Conservation (phyloP, 2,113 vertebrate species). For the Tinamus guttatus region DNA sequence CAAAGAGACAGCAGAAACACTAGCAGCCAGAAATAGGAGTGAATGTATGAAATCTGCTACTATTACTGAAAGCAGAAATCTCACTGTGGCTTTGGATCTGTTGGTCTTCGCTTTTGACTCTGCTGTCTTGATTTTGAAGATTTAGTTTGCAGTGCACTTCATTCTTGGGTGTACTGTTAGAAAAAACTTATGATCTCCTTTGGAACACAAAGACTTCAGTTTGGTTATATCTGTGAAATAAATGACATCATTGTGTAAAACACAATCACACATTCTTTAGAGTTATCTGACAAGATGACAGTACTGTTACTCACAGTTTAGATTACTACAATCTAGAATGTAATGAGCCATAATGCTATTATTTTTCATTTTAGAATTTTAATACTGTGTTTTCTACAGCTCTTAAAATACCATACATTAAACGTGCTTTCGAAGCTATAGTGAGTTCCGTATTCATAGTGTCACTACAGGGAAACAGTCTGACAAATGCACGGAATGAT, state of each 20-base stretch:
- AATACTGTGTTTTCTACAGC: constrained; percentile 72
- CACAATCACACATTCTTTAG: constrained; percentile 58
- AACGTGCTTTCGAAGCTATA: constrained; percentile 61
- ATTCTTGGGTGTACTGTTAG: constrained; percentile 20
- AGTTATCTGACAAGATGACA: constrained; percentile 67
- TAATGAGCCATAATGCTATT: constrained; percentile 77
- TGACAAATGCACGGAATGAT: constrained; percentile 46
- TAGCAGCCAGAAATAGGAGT: neutral
- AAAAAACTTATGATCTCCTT: constrained; percentile 27
- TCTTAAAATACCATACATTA: constrained; percentile 76
- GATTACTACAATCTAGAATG: constrained; percentile 59
- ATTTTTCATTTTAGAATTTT: constrained; percentile 78
- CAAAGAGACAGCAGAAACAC: neutral
- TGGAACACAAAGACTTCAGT: constrained; percentile 20
- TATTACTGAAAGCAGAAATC: neutral
- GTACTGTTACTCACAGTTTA: constrained; percentile 74
- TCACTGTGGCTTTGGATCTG: neutral
- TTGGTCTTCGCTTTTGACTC: neutral
- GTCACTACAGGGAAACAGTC: constrained; percentile 52
- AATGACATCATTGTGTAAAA: constrained; percentile 62
- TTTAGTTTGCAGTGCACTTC: constrained; percentile 5
- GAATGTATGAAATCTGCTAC: neutral
- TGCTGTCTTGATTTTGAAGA: neutral
- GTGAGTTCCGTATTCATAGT: constrained; percentile 55
- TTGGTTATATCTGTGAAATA: constrained; percentile 61